Conservation (phyloP, 2,888 invertebrate genomes). For the Tiliacea citrago region DNA sequence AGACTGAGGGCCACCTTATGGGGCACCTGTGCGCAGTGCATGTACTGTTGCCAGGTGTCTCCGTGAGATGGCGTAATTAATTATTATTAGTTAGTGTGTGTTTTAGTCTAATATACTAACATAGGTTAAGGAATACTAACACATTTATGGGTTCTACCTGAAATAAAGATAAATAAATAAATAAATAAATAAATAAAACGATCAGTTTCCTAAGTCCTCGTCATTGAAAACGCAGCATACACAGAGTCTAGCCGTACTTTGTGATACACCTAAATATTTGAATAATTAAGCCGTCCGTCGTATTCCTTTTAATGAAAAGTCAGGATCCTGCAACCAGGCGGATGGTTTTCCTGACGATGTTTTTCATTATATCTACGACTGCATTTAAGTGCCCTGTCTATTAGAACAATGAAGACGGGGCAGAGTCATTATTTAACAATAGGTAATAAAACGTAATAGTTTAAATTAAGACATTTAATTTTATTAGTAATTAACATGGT, state of each 20-base stretch:
- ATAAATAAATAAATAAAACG: no score
- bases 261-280: not conserved
- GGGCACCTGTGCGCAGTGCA: no score
- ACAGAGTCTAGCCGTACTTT: not conserved
- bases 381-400: not conserved
- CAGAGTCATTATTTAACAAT: slow-evolving; percentile 33
- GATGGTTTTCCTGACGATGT: not conserved
- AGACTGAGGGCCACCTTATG: no score
- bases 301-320: not conserved
- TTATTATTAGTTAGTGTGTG: no score
- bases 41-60: no score
- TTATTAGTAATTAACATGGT: slow-evolving; percentile 49
- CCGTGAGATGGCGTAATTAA: no score
- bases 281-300: not conserved
- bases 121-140: no score
- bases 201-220: no score
- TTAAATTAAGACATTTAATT: slow-evolving; percentile 56
- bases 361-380: not conserved
- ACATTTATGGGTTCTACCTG: no score
- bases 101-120: no score
- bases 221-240: no score
- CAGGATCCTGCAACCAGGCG: not conserved
- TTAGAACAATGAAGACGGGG: slow-evolving; percentile 14
- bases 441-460: slow-evolving; percentile 41
- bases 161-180: no score